These are phyloP conservation scores for Stomatorhinus ivindoensis DNA, from an alignment of 2,113 vertebrate species.

Conservation along the genomic window DNA sequence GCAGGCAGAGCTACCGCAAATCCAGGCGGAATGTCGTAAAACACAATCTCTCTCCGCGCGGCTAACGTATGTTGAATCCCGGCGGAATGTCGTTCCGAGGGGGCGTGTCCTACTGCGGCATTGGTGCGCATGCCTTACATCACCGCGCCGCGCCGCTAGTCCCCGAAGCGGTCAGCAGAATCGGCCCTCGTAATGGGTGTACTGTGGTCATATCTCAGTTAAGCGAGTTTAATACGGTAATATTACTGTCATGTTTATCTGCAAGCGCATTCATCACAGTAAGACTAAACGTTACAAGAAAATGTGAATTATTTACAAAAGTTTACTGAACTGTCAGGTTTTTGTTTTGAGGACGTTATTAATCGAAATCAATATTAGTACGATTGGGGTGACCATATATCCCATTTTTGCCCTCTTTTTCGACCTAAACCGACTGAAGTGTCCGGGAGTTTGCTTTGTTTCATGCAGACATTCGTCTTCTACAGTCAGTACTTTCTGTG, in stretches of 20 bases:
- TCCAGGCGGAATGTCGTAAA: not conserved
- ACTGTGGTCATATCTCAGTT: not conserved
- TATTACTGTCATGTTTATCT: not conserved
- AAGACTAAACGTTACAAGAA: not conserved
- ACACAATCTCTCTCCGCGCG: not conserved
- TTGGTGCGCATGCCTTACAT: not conserved
- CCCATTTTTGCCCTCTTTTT: not conserved
- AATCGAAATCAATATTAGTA: not conserved
- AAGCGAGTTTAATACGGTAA: not conserved
- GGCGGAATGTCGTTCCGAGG: not conserved
- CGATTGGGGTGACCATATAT: not conserved
- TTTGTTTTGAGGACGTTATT: not conserved
- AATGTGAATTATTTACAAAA: not conserved
- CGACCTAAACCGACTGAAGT: not conserved
- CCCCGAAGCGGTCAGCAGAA: not conserved
- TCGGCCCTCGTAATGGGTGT: not conserved
- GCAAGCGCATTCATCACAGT: not conserved
- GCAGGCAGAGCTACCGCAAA: not conserved
- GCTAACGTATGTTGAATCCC: not conserved
- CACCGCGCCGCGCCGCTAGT: not conserved
- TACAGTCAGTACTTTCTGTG: too few species aligned
- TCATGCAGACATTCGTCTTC: not conserved
- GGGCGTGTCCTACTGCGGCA: not conserved
- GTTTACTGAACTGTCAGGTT: not conserved
- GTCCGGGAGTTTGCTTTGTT: not conserved